phyloP scores from a whole-genome alignment of 2,797 vertebrate species.

The Urophycis tenuis region DNA sequence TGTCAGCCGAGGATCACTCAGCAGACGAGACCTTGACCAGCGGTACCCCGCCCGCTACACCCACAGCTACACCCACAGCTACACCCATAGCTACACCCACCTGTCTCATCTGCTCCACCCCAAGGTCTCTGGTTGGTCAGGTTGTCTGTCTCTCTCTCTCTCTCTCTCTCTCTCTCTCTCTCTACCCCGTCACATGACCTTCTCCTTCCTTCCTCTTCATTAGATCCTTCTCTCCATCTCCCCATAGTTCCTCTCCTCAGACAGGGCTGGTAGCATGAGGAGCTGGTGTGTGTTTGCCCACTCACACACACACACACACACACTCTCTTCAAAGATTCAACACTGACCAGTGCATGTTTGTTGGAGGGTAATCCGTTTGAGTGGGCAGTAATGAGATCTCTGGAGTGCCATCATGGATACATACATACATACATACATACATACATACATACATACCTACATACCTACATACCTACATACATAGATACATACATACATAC shows the following conservation, averaged over 20 bases:
- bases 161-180: background rate
- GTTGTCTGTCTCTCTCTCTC: background rate
- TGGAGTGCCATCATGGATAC: slow-evolving; percentile 33
- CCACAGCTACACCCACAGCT: background rate
- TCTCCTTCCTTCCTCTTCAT: no score
- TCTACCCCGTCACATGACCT: background rate
- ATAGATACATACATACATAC: background rate
- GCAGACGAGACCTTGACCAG: background rate
- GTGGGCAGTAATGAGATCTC: slow-evolving; percentile 61
- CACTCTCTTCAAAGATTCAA: slow-evolving; percentile 3
- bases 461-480: slow-evolving; percentile 4
- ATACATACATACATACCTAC: background rate
- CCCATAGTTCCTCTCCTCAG: background rate
- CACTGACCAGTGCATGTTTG: slow-evolving; percentile 29
- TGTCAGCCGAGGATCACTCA: background rate
- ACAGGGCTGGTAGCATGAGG: no score
- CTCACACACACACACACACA: slow-evolving; percentile 14
- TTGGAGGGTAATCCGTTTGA: slow-evolving; percentile 37
- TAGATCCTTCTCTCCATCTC: no score
- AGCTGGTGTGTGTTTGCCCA: background rate
- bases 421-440: background rate
- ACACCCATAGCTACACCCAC: background rate
- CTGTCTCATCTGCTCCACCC: background rate
- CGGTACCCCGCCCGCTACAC: background rate
- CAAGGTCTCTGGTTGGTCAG: background rate